Percentiles rank a stretch among this genome's conserved stretches.
Evolutionary conservation across 64 coral and sea anemone genomes (phyloP).

Genomic region (Montipora sp.): DNA sequence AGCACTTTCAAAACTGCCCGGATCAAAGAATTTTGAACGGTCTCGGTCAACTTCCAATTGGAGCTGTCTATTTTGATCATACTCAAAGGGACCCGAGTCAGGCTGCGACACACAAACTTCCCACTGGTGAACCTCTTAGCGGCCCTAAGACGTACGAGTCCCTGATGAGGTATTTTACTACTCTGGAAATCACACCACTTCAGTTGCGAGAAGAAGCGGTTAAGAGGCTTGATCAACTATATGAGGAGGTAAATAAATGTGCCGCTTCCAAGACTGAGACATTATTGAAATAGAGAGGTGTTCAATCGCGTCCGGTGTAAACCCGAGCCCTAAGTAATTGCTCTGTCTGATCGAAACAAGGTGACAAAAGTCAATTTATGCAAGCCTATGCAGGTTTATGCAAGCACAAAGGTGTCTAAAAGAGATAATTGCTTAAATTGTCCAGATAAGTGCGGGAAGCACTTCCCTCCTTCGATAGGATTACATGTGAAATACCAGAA

Average conservation of each 20-base stretch:
- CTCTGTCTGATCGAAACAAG: too few species aligned
- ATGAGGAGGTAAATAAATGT: conserved; percentile 54
- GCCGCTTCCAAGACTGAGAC: neutral
- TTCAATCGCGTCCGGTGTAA: too few species aligned
- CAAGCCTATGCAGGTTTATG: too few species aligned
- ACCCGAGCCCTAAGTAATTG: too few species aligned
- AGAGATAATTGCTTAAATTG: too few species aligned
- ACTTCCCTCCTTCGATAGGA: too few species aligned
- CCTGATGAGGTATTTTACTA: conserved; percentile 78
- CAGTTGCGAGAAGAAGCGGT: conserved; percentile 49
- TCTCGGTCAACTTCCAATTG: conserved; percentile 75
- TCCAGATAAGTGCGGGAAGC: too few species aligned
- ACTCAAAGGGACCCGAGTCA: neutral
- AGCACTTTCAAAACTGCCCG: conserved; percentile 50
- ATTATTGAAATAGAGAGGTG: too few species aligned
- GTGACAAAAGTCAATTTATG: too few species aligned
- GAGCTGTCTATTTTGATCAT: conserved; percentile 53
- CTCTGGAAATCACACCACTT: conserved; percentile 56
- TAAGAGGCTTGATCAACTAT: conserved; percentile 53
- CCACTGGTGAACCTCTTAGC: conserved; percentile 61
- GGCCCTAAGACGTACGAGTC: conserved; percentile 56
- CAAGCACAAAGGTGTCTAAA: too few species aligned
- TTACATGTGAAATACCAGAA: too few species aligned
- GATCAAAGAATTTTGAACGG: conserved; percentile 64
- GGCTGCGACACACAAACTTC: conserved; percentile 46